These are phyloP conservation scores for Pegea sp. DNA, from an alignment of 23 tunicate species.

Conservation along the genomic window DNA sequence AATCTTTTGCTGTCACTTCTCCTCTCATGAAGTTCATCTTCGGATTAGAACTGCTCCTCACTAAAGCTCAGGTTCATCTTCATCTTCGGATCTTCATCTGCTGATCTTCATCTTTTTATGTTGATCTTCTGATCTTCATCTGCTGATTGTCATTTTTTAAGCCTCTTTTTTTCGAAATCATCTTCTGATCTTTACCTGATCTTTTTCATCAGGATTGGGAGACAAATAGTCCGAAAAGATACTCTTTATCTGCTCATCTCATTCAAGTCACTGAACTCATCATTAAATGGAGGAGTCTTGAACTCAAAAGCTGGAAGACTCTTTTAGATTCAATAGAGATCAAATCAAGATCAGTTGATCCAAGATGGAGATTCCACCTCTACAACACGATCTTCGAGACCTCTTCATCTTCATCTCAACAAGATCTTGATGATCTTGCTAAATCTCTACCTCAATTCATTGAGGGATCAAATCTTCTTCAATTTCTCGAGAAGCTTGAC, in stretches of 20 bases:
- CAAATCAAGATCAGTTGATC: not conserved
- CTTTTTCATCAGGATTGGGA: constrained; percentile 43
- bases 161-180: not conserved
- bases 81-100: not conserved
- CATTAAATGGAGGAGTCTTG: constrained; percentile 62
- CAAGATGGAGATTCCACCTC: constrained; percentile 40
- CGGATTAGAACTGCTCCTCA: constrained; percentile 38
- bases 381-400: constrained; percentile 11
- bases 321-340: constrained; percentile 18
- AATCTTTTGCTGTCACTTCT: constrained; percentile 16
- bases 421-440: not conserved
- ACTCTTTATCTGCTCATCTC: constrained; percentile 23
- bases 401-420: constrained; percentile 1
- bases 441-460: not conserved
- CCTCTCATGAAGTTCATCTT: constrained; percentile 55
- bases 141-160: not conserved
- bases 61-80: constrained; percentile 28
- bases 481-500: not conserved
- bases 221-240: constrained; percentile 22
- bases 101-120: not conserved
- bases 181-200: not conserved
- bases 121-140: not conserved
- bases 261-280: constrained; percentile 30
- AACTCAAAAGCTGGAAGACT: constrained; percentile 42
- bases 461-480: not conserved